phyloP scores from a whole-genome alignment of 1,140 invertebrate genomes.

The Danaus melanippus region DNA sequence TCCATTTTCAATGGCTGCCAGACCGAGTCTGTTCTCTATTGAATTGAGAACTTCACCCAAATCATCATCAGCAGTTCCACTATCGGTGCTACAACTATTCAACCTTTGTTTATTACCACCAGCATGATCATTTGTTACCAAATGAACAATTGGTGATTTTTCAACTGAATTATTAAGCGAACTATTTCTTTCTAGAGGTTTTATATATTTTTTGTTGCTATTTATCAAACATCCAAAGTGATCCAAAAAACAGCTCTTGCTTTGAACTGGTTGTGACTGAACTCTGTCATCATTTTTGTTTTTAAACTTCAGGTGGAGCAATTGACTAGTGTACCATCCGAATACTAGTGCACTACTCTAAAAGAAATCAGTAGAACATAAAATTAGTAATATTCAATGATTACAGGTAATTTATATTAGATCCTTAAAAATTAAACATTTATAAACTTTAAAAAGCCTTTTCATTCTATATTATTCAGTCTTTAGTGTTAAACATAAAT shows the following conservation, averaged over 20 bases:
- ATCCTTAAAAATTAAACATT: no score
- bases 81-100: slow-evolving; percentile 20
- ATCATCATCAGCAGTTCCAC: slow-evolving; percentile 37
- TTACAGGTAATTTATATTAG: background rate
- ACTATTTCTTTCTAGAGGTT: slow-evolving; percentile 7
- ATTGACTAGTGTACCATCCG: slow-evolving; percentile 67
- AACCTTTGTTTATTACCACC: slow-evolving; percentile 22
- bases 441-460: no score
- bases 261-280: slow-evolving; percentile 12
- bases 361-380: background rate
- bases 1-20: slow-evolving; percentile 65
- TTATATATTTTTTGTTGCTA: slow-evolving; percentile 7
- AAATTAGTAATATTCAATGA: background rate
- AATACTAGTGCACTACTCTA: slow-evolving; percentile 67
- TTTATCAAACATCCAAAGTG: slow-evolving; percentile 10
- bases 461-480: no score
- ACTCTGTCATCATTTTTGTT: slow-evolving; percentile 26
- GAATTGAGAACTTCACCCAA: slow-evolving; percentile 62
- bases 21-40: slow-evolving; percentile 65
- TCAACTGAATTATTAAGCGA: slow-evolving; percentile 9
- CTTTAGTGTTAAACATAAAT: no score
- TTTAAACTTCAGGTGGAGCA: slow-evolving; percentile 56
- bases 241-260: slow-evolving; percentile 15
- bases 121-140: slow-evolving; percentile 50
- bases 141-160: slow-evolving; percentile 37